Percentiles rank a stretch among this genome's conserved stretches.
These are phyloP conservation scores for Digitonthophagus gazella DNA, from an alignment of 2,888 invertebrate species.

Conservation along the genomic window DNA sequence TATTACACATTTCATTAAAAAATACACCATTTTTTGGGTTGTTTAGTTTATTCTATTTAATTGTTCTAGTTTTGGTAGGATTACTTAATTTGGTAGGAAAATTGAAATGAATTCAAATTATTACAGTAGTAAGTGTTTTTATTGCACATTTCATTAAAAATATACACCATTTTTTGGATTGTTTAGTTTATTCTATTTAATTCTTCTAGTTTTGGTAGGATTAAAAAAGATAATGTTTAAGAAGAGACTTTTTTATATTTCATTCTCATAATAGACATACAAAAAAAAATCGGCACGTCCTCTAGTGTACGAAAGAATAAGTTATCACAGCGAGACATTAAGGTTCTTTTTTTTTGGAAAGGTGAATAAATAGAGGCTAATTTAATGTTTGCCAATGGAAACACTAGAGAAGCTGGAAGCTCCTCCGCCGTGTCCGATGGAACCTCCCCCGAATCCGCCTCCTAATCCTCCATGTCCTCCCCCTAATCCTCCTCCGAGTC, in stretches of 20 bases:
- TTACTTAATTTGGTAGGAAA: too few relatives aligned
- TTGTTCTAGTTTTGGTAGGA: too few relatives aligned
- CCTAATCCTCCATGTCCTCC: conserved; percentile 16
- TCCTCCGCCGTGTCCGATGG: conserved; percentile 40
- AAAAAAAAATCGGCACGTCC: background rate
- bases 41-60: too few relatives aligned
- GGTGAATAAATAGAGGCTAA: background rate
- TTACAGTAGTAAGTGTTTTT: too few relatives aligned
- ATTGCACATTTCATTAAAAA: too few relatives aligned
- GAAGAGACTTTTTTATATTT: background rate
- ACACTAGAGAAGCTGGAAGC: conserved; percentile 38
- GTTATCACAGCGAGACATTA: background rate
- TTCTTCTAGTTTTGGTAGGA: too few relatives aligned
- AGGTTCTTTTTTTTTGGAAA: background rate
- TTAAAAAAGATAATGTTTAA: background rate
- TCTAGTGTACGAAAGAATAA: background rate
- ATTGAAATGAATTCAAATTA: too few relatives aligned
- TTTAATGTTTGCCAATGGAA: conserved; percentile 37
- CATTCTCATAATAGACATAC: background rate
- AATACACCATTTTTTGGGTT: too few relatives aligned
- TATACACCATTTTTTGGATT: too few relatives aligned
- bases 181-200: too few relatives aligned
- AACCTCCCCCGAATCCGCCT: conserved; percentile 22
- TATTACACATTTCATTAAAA: too few relatives aligned
- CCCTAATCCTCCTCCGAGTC: conserved; percentile 22